phyloP scores from a whole-genome alignment of 2,113 vertebrate genomes.

The Pedetes capensis region DNA sequence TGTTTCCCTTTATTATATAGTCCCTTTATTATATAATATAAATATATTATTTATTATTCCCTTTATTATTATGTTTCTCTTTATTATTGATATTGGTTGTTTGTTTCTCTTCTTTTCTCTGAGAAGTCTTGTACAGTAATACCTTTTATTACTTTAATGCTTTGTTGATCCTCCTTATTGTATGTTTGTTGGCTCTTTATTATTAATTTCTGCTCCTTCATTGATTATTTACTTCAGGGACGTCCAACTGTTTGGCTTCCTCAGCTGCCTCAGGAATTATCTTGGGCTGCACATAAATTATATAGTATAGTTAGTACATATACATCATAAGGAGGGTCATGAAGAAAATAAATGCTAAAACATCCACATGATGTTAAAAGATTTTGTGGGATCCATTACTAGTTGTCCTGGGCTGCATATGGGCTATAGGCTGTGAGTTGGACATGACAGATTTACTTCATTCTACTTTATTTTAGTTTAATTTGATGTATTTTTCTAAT shows the following conservation, averaged over 20 bases:
- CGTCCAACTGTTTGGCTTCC: too few species aligned
- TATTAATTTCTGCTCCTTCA: not conserved
- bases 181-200: not conserved
- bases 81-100: not conserved
- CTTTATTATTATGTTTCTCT: not conserved
- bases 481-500: not conserved
- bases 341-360: too few species aligned
- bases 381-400: too few species aligned
- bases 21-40: rapidly evolving
- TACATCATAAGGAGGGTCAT: too few species aligned
- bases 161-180: not conserved
- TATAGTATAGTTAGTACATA: too few species aligned
- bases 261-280: too few species aligned
- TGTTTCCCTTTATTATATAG: not conserved
- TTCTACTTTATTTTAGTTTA: not conserved
- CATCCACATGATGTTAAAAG: too few species aligned
- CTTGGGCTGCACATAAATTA: too few species aligned
- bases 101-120: not conserved
- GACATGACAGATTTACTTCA: not conserved
- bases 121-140: not conserved
- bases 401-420: too few species aligned
- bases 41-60: too few species aligned
- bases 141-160: not conserved
- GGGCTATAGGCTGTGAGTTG: too few species aligned
- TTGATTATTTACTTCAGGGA: not conserved